Evolutionary conservation across 1,140 invertebrate genomes (phyloP).

Genomic region (Tetramorium alpestre): DNA sequence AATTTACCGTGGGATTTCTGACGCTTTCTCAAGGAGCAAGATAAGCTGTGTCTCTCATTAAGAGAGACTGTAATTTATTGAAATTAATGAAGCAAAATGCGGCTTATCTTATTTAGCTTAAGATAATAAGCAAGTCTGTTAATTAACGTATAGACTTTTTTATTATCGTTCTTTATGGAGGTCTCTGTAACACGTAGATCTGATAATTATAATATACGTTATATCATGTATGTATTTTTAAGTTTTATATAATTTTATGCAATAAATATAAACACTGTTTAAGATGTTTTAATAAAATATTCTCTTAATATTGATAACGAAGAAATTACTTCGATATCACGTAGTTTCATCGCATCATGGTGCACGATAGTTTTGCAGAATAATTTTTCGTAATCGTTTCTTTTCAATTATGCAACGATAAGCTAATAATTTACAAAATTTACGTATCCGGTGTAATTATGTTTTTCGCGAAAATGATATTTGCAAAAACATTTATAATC

Average conservation of each 20-base stretch:
- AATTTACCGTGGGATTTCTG: slow-evolving; percentile 31
- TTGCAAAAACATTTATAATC: not conserved
- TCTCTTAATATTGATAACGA: not conserved
- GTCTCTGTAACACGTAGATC: not conserved
- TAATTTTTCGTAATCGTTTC: not conserved
- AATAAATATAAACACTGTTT: not conserved
- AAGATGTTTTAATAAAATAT: not conserved
- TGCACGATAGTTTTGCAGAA: not conserved
- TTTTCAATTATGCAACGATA: not conserved
- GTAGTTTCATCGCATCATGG: not conserved
- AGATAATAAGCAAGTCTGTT: slow-evolving; percentile 5
- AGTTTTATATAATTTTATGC: not conserved
- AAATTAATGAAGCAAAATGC: slow-evolving; percentile 10
- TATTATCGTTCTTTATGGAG: not conserved
- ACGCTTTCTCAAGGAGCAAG: not conserved
- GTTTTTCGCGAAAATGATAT: not conserved
- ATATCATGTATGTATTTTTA: not conserved
- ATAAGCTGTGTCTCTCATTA: not conserved
- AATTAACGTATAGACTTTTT: slow-evolving; percentile 29
- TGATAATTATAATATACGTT: not conserved
- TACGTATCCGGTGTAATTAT: not conserved
- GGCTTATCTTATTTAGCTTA: not conserved
- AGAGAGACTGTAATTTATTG: not conserved
- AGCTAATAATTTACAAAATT: not conserved
- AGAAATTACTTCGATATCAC: not conserved